Conservation (phyloP, 2,888 invertebrate genomes). For the Drosophila seclusa region DNA sequence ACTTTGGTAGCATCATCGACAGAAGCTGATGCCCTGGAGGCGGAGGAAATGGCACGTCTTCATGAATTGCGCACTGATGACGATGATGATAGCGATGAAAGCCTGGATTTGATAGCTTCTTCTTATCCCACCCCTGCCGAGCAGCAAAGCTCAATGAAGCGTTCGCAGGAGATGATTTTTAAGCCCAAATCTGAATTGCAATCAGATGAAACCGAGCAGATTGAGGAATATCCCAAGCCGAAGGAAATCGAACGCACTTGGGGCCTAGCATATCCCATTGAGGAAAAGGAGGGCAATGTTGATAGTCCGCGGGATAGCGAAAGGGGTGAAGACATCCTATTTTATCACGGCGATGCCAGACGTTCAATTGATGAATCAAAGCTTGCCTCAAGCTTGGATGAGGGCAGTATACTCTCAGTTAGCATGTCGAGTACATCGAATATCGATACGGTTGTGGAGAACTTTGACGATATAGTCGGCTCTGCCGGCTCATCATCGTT, state of each 20-base stretch:
- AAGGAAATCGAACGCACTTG: constrained; percentile 79
- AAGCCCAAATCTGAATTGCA: constrained; percentile 87
- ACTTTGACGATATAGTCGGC: constrained; percentile 82
- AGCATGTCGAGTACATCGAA: constrained; percentile 87
- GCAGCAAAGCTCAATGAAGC: constrained; percentile 90
- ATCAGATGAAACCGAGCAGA: constrained; percentile 58
- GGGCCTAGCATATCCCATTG: constrained; percentile 81
- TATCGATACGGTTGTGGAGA: constrained; percentile 84
- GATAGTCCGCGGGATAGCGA: constrained; percentile 75
- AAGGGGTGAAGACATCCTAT: constrained; percentile 73
- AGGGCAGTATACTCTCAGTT: constrained; percentile 87
- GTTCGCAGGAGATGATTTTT: constrained; percentile 96
- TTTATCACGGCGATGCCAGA: constrained; percentile 77
- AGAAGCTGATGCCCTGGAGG: constrained; percentile 86
- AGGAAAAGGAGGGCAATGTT: constrained; percentile 79
- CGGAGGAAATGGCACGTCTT: constrained; percentile 86
- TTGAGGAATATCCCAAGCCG: constrained; percentile 70
- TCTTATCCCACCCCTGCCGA: constrained; percentile 67
- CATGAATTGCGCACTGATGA: constrained; percentile 87
- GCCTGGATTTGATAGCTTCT: constrained; percentile 80
- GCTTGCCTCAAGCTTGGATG: constrained; percentile 87
- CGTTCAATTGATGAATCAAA: constrained; percentile 85
- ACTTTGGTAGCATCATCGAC: constrained; percentile 96
- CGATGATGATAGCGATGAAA: constrained; percentile 85
- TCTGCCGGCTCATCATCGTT: constrained; percentile 84